Conservation (phyloP, 1,140 invertebrate species). For the Drosophila albomicans region DNA sequence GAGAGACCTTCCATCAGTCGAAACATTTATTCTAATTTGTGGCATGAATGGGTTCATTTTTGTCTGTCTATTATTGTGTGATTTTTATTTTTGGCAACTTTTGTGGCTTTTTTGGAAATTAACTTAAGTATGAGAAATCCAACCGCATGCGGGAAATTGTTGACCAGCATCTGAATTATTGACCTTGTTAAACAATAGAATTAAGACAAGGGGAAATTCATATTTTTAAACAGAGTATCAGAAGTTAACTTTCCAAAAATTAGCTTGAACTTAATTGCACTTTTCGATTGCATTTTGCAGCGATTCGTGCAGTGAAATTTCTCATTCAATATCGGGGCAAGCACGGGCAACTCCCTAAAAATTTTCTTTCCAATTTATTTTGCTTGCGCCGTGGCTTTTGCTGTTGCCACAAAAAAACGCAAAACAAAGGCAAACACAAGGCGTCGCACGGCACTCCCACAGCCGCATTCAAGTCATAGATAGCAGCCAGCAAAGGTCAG, state of each 20-base stretch:
- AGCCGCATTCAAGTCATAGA: slow-evolving; percentile 63
- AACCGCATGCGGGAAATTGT: slow-evolving; percentile 43
- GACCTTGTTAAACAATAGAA: slow-evolving; percentile 59
- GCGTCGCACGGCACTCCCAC: slow-evolving; percentile 68
- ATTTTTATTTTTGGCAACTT: slow-evolving; percentile 46
- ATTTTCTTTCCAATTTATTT: slow-evolving; percentile 47
- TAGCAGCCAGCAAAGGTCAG: slow-evolving; percentile 69
- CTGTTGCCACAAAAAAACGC: slow-evolving; percentile 57
- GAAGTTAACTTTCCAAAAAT: slow-evolving; percentile 44
- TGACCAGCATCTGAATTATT: slow-evolving; percentile 26
- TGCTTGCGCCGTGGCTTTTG: slow-evolving; percentile 1
- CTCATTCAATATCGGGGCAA: slow-evolving; percentile 12
- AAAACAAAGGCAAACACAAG: slow-evolving; percentile 71
- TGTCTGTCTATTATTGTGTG: slow-evolving; percentile 15
- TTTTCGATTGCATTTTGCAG: neutral
- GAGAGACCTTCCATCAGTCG: slow-evolving; percentile 62
- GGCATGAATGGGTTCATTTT: slow-evolving; percentile 54
- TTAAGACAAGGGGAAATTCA: slow-evolving; percentile 54
- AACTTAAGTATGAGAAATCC: slow-evolving; percentile 9
- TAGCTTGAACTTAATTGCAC: slow-evolving; percentile 28
- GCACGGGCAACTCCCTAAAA: slow-evolving; percentile 35
- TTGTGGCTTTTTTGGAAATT: slow-evolving; percentile 27
- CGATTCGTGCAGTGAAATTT: slow-evolving; percentile 51
- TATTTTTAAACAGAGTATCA: slow-evolving; percentile 21
- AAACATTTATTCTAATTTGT: slow-evolving; percentile 79